Evolutionary conservation across 2,113 vertebrate species (phyloP).

Genomic region (Hippocampus barbouri): DNA sequence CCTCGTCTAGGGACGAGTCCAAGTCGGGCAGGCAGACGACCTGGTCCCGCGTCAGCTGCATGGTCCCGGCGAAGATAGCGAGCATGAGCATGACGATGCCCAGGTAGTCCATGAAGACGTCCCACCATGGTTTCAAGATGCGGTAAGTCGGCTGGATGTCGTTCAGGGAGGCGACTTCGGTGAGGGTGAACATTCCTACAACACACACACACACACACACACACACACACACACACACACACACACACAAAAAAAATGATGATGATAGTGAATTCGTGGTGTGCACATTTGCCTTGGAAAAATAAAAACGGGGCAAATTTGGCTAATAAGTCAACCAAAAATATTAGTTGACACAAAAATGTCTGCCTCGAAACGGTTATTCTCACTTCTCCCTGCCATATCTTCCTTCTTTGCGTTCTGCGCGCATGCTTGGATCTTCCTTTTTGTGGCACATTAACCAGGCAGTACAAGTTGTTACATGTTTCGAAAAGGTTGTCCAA

Average conservation of each 20-base stretch:
- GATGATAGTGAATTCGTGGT: neutral
- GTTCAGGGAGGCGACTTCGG: constrained; percentile 96
- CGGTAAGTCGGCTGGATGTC: constrained; percentile 97
- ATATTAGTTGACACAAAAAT: too few species aligned
- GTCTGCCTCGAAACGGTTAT: too few species aligned
- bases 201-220: constrained; percentile 54
- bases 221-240: too few species aligned
- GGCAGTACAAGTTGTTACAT: constrained; percentile 11
- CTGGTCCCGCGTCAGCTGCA: constrained; percentile 98
- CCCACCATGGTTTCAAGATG: constrained; percentile 99
- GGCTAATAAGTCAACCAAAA: too few species aligned
- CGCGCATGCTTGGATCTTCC: neutral
- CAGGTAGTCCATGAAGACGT: constrained; percentile 99
- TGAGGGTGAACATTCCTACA: constrained; percentile 98
- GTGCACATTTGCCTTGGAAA: neutral
- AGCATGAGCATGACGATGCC: constrained; percentile 98
- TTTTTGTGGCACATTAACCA: neutral
- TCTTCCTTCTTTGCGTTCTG: neutral
- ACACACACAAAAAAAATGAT: neutral
- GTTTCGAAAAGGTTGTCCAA: constrained; percentile 10
- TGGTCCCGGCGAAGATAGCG: constrained; percentile 97
- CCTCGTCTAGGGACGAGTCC: constrained; percentile 68
- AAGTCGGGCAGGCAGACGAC: constrained; percentile 94
- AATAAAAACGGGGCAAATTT: too few species aligned
- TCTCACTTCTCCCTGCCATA: neutral